Conservation (phyloP, 2,888 invertebrate genomes). For the Cerceris rybyensis region DNA sequence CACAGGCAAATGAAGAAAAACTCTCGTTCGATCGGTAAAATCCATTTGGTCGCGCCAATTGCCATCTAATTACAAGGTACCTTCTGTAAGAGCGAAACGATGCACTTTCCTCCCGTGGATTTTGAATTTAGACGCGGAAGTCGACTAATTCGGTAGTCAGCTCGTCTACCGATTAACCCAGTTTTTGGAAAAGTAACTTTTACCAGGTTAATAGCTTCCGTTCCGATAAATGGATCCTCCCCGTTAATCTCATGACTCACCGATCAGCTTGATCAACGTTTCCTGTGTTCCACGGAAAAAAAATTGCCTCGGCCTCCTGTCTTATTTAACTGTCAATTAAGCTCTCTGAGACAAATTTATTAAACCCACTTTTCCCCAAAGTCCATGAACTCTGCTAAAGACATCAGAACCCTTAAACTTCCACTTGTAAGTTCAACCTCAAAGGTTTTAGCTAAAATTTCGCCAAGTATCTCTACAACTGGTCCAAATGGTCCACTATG, state of each 20-base stretch:
- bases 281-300: not conserved
- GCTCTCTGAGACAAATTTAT: no score
- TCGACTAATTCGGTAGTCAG: conserved; percentile 27
- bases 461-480: no score
- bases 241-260: conserved; percentile 23
- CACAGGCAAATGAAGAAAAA: not conserved
- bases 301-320: not conserved
- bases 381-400: no score
- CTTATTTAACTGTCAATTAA: no score
- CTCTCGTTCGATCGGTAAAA: conserved; percentile 43
- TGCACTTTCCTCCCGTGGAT: conserved; percentile 7
- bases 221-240: conserved; percentile 39
- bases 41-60: conserved; percentile 44
- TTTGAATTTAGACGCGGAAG: conserved; percentile 42
- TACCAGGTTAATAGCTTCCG: conserved; percentile 56
- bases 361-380: no score
- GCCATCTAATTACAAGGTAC: conserved; percentile 38
- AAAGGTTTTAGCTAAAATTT: no score
- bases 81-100: not conserved
- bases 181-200: conserved; percentile 50
- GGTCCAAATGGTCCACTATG: no score
- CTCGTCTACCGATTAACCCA: conserved; percentile 53
- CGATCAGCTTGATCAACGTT: conserved; percentile 17
- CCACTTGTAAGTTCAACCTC: no score
- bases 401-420: no score